Percentiles rank a stretch among this genome's conserved stretches.
Conservation (phyloP, 1,140 invertebrate genomes). For the Drosophila eugracilis region DNA sequence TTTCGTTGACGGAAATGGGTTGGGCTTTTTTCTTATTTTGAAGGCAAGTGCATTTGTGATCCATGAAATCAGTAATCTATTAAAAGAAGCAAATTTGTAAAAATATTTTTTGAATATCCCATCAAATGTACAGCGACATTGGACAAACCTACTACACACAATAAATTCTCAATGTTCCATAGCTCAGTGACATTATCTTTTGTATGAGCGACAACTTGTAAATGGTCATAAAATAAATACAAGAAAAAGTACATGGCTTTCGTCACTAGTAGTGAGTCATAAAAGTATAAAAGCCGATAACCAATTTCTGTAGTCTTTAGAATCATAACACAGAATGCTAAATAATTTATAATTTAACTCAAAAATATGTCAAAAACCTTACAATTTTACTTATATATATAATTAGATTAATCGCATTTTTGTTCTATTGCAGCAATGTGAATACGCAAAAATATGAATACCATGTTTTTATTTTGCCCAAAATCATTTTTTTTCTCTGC, state of each 20-base stretch:
- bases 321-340: neutral
- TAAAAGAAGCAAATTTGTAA: conserved; percentile 9
- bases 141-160: conserved; percentile 1
- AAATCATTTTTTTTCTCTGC: conserved; percentile 34
- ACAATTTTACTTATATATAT: neutral
- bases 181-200: neutral
- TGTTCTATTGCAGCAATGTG: conserved; percentile 46
- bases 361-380: neutral
- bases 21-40: neutral
- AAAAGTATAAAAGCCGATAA: neutral
- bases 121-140: neutral
- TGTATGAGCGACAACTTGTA: neutral
- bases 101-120: neutral
- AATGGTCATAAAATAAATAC: neutral
- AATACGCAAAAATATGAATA: conserved; percentile 69
- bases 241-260: neutral
- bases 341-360: too few relatives aligned
- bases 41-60: conserved; percentile 25
- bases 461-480: conserved; percentile 62
- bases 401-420: conserved; percentile 56
- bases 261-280: neutral
- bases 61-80: conserved; percentile 11
- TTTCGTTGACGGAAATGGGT: conserved; percentile 17
- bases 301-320: neutral
- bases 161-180: conserved; percentile 10